phyloP scores from a whole-genome alignment of 2,113 vertebrate species.

The Anseranas semipalmata region DNA sequence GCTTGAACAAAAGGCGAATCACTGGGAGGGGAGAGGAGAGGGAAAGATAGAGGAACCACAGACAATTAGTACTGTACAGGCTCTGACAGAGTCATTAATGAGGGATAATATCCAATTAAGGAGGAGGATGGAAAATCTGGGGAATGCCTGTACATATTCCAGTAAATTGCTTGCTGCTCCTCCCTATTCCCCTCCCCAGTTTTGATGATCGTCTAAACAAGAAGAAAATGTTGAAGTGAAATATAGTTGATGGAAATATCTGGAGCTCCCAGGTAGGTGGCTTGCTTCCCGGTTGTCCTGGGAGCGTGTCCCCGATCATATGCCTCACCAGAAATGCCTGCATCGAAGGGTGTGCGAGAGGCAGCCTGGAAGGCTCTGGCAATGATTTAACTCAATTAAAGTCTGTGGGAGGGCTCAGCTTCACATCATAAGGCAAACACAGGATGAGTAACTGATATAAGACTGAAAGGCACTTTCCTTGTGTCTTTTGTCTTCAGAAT shows the following conservation, averaged over 20 bases:
- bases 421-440: slow-evolving; percentile 50
- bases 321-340: slow-evolving; percentile 9
- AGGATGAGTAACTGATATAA: slow-evolving; percentile 33
- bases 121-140: slow-evolving; percentile 52
- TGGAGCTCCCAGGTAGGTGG: slow-evolving; percentile 39
- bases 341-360: background rate
- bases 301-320: background rate
- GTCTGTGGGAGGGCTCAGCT: slow-evolving; percentile 32
- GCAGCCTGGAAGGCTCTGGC: slow-evolving; percentile 41
- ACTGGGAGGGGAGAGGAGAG: slow-evolving; percentile 20
- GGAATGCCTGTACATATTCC: slow-evolving; percentile 34
- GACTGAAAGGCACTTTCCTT: slow-evolving; percentile 13
- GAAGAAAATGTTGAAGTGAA: slow-evolving; percentile 17
- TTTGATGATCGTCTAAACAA: background rate
- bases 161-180: slow-evolving; percentile 14
- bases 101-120: slow-evolving; percentile 61
- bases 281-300: slow-evolving; percentile 48
- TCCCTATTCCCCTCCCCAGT: background rate
- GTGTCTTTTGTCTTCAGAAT: slow-evolving; percentile 48
- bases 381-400: slow-evolving; percentile 36
- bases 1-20: slow-evolving; percentile 64
- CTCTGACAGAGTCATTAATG: slow-evolving; percentile 62
- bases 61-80: slow-evolving; percentile 62
- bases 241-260: slow-evolving; percentile 34
- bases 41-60: slow-evolving; percentile 30